Base-by-base conservation (phyloP, 2,888 invertebrate genomes). In the Eilema caniola region DNA sequence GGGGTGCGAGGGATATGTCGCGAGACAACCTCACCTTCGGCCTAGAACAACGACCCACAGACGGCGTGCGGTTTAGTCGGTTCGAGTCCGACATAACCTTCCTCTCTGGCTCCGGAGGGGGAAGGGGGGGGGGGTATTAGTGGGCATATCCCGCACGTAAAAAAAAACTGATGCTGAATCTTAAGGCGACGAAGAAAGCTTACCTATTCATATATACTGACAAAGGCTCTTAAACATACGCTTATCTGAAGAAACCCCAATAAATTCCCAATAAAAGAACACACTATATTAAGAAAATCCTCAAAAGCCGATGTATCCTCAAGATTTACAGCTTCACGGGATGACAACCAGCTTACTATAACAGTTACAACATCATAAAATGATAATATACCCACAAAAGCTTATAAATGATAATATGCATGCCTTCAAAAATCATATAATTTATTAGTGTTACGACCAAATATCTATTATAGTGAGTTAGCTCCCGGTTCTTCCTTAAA, bases 391-490 rank as follows among this genome's bases (percentile, higher is more conserved):
- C 70, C 23, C 41, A 41, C 41, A 56, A 70, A 59, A 28, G n/a
- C 70, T 70, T 80, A 77, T 37, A 82, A 73, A 14, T n/a, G 28
- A 28, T 47, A 37, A 57, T 67, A 66, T 56, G 62, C 67, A 66
- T 47, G 72, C 66, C 67, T n/a, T n/a, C n/a, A n/a, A 66, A 81
- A 76, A 83, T 81, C 81, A 31, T 73, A 76, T 76, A 81, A 81
- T 81, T 83, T 81, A 81, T 74, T 61, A 60, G 31, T 66, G 62
- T 72, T 70, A 65, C 73, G 62, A 81, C 71, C 67, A 66, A 81
- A 77, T 74, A 69, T 62, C 69, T 66, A 81, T 81, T 74, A 76
- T 69, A 31, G 66, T 67, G 62, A 59, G 69, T 75, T 72, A 72
- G 81, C 83, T 79, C 71, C 81, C 73, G 76, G 72, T 75, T 65